A percentile compares a stretch with the other conserved stretches of the same genome.
These are phyloP conservation scores for Julus scandinavius DNA, from an alignment of 2,888 invertebrate genomes.

Conservation along the genomic window DNA sequence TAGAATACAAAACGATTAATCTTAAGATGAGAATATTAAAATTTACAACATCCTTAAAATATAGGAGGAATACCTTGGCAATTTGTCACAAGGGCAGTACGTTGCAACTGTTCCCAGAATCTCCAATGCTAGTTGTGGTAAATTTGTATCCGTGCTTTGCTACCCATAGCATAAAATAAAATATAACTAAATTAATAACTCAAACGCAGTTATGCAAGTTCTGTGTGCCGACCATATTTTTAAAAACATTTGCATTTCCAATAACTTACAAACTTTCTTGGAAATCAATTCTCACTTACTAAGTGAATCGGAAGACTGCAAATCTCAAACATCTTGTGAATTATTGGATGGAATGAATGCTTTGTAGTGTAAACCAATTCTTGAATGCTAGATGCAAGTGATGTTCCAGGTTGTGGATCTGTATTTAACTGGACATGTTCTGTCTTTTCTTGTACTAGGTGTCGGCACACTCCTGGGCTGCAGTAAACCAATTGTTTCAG, in stretches of 20 bases:
- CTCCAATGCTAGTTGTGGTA: background rate
- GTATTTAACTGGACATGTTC: background rate
- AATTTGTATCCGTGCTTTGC: background rate
- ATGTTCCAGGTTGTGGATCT: constrained; percentile 8
- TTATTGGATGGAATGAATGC: background rate
- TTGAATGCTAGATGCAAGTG: background rate
- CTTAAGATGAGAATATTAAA: background rate
- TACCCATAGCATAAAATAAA: background rate
- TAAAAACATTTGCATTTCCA: no score
- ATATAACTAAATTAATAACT: no score
- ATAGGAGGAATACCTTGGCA: background rate
- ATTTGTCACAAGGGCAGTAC: background rate
- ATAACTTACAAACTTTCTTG: background rate
- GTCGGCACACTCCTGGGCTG: background rate
- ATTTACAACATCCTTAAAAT: background rate
- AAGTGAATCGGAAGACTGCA: background rate
- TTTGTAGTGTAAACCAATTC: background rate
- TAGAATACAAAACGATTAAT: background rate
- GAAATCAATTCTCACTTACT: constrained; percentile 4
- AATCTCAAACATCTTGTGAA: background rate
- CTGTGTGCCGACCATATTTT: no score
- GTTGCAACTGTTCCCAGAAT: background rate
- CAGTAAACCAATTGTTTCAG: constrained; percentile 44
- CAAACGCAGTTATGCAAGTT: no score
- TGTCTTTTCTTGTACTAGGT: background rate